phyloP scores from a whole-genome alignment of 2,113 vertebrate genomes.

The Forbesichthys papilliferus region DNA sequence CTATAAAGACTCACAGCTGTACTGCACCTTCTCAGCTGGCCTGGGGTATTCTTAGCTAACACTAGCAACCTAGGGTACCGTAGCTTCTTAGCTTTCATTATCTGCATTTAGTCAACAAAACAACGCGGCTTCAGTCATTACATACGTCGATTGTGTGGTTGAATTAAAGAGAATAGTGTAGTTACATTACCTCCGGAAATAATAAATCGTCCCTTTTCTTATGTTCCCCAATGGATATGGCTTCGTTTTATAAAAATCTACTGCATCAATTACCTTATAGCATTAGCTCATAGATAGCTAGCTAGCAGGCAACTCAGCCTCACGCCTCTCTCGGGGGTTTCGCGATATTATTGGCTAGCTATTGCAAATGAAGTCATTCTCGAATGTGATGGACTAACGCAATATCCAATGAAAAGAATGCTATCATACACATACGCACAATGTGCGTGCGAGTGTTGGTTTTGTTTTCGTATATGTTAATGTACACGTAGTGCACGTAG shows the following conservation, averaged over 20 bases:
- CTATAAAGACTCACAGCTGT: background rate
- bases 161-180: background rate
- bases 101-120: slow-evolving; percentile 66
- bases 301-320: slow-evolving; percentile 20
- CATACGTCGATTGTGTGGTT: slow-evolving; percentile 1
- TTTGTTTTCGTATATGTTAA: background rate
- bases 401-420: slow-evolving; percentile 29
- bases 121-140: slow-evolving; percentile 45
- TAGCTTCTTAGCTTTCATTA: slow-evolving; percentile 32
- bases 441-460: background rate
- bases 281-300: slow-evolving; percentile 39
- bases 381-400: slow-evolving; percentile 9
- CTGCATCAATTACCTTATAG: slow-evolving; percentile 65
- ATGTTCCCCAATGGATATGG: slow-evolving; percentile 31
- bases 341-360: slow-evolving; percentile 53
- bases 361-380: background rate
- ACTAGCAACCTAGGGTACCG: slow-evolving; percentile 15
- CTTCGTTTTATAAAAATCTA: slow-evolving; percentile 53
- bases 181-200: slow-evolving; percentile 70
- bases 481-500: slow-evolving; percentile 20
- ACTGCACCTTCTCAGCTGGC: background rate
- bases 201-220: slow-evolving; percentile 12
- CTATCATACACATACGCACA: background rate
- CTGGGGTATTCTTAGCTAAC: slow-evolving; percentile 15
- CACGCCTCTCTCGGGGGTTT: slow-evolving; percentile 46